Percentiles rank a stretch among this genome's conserved stretches.
phyloP scores from a whole-genome alignment of 2,888 invertebrate genomes.

The Steromphala cineraria region DNA sequence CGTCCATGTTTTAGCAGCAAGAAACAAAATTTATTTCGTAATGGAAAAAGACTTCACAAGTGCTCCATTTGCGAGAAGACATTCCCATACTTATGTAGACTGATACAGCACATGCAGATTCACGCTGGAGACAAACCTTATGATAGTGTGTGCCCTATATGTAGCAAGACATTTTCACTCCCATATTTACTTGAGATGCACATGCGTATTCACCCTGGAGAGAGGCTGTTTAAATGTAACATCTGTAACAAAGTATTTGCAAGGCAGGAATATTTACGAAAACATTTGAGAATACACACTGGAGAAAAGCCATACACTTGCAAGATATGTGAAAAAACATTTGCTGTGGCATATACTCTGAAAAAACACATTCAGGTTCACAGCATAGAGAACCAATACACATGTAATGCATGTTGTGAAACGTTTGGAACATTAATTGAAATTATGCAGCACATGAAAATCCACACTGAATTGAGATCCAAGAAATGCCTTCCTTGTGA shows the following conservation, averaged over 20 bases:
- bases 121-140: not conserved
- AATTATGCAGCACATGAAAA: too few species aligned
- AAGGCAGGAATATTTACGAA: not conserved
- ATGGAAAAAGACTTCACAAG: not conserved
- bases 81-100: not conserved
- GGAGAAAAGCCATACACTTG: constrained; percentile 10
- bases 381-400: not conserved
- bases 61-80: not conserved
- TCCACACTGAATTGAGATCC: too few species aligned
- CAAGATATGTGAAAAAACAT: not conserved
- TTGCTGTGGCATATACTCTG: not conserved
- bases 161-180: not conserved
- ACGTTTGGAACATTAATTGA: too few species aligned
- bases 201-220: constrained; percentile 11
- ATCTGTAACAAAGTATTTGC: constrained; percentile 21
- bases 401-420: too few species aligned
- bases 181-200: not conserved
- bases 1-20: too few species aligned
- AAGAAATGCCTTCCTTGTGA: too few species aligned
- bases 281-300: constrained; percentile 13
- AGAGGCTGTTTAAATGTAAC: not conserved
- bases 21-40: too few species aligned
- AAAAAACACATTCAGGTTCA: not conserved
- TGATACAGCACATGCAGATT: too few species aligned
- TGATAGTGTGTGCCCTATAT: not conserved